phyloP scores from a whole-genome alignment of 1,140 invertebrate genomes.

The Penaeus vannamei region DNA sequence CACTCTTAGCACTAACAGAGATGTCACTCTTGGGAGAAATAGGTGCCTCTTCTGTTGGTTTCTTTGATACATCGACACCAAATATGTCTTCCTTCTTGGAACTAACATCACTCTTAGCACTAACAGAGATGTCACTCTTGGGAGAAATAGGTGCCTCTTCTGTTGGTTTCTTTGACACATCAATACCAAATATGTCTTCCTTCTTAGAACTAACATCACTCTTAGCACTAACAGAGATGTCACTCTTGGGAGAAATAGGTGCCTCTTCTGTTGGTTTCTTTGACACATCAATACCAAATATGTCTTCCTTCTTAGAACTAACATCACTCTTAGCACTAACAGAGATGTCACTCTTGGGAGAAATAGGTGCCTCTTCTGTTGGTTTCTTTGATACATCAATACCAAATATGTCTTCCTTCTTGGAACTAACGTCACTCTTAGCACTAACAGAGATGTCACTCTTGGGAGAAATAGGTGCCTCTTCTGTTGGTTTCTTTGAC shows the following conservation, averaged over 20 bases:
- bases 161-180: neutral
- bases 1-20: slow-evolving; percentile 39
- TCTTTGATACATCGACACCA: neutral
- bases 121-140: slow-evolving; percentile 9
- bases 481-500: neutral
- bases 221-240: neutral
- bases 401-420: neutral
- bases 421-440: slow-evolving; percentile 34
- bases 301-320: slow-evolving; percentile 4
- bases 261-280: neutral
- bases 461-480: neutral
- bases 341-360: slow-evolving; percentile 31
- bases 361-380: slow-evolving; percentile 14
- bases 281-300: neutral
- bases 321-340: slow-evolving; percentile 47
- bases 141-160: slow-evolving; percentile 1
- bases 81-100: slow-evolving; percentile 3
- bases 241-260: no score
- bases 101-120: neutral
- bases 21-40: neutral
- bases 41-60: neutral
- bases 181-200: neutral
- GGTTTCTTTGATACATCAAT: slow-evolving; percentile 8
- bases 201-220: neutral
- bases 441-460: slow-evolving; percentile 28